Evolutionary conservation across 2,113 vertebrate species (phyloP), one percentile per base, ranked within the genome.

Genomic region (Onychostoma macrolepis): DNA sequence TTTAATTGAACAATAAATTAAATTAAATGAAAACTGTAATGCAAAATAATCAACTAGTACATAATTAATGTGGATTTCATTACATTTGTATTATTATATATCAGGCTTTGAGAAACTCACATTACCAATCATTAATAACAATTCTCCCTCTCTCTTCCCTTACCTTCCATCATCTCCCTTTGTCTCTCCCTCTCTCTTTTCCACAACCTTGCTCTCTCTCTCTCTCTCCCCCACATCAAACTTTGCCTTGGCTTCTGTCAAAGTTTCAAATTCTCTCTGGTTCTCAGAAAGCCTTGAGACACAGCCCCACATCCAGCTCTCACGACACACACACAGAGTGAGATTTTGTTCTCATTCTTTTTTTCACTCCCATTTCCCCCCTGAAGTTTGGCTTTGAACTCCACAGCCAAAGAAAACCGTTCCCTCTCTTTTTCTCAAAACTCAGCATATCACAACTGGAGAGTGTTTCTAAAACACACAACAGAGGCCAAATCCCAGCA

Each of bases 341-440:
- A 75, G 85, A 86, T 80, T 86, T 67, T 50, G 61, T 48, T 33
- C 86, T 50, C 84, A 61, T 74, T 79, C 82, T 33, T 61, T 85
- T 80, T 85, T 88, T 81, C 50, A 80, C 67, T 75, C 41, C 80
- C 28, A 85, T 77, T 82, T 88, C 87, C 74, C 79, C 85, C 84
- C 84, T 72, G 75, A 90, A 76, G 81, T 87, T 45, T 72, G 75
- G 24, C 85, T 89, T 86, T 88, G 88, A 88, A 84, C 69, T 83
- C 28, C 21, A 78, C 28, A 72, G 85, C 89, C 89, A 90, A 88
- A 87, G 28, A 84, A 88, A 90, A 90, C 65, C 85, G 61, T 72
- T 86, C 77, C 36, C 36, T 85, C 79, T 87, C 77, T 45, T 38
- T 85, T 88, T 86, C 80, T 84, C 30, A 83, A 87, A 89, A 86